Evolutionary conservation across 2,888 invertebrate genomes (phyloP).

Genomic region (Frankliniella intonsa): DNA sequence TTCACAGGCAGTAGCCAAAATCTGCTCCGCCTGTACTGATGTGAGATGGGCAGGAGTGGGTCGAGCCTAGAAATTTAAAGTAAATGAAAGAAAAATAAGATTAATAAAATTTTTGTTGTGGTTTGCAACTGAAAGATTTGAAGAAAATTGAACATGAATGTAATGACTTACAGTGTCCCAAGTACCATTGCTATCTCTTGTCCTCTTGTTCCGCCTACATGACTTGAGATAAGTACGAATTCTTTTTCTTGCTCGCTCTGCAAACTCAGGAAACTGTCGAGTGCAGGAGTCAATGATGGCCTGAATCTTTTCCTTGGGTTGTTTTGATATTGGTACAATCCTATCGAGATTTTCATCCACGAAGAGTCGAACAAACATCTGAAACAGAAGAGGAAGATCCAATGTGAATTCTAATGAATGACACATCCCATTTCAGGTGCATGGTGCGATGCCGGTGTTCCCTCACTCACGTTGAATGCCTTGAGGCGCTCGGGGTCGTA

Average conservation of each 20-base stretch:
- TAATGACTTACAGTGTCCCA: constrained; percentile 52
- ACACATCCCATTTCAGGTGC: background rate
- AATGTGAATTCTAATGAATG: background rate
- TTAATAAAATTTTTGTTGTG: constrained; percentile 7
- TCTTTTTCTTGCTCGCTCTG: constrained; percentile 88
- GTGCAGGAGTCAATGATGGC: constrained; percentile 96
- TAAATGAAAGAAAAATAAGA: constrained; percentile 26
- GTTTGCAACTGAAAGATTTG: background rate
- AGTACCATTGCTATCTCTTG: constrained; percentile 71
- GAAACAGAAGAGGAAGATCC: constrained; percentile 42
- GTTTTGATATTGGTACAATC: constrained; percentile 94
- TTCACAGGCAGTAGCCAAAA: constrained; percentile 92
- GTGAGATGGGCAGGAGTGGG: constrained; percentile 95
- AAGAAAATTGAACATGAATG: constrained; percentile 22
- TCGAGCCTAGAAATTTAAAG: constrained; percentile 59
- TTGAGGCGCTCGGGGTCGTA: constrained; percentile 92
- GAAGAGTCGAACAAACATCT: constrained; percentile 97
- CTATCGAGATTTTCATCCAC: constrained; percentile 95
- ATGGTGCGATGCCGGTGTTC: no score
- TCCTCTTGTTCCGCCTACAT: constrained; percentile 88
- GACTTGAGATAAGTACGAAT: constrained; percentile 94
- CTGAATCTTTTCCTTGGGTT: constrained; percentile 96
- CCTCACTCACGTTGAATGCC: constrained; percentile 81
- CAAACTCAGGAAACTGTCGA: constrained; percentile 93
- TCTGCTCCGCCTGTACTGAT: constrained; percentile 93